Evolutionary conservation across 92 coral and sea anemone species (phyloP).

Genomic region (Palythoa grandis): DNA sequence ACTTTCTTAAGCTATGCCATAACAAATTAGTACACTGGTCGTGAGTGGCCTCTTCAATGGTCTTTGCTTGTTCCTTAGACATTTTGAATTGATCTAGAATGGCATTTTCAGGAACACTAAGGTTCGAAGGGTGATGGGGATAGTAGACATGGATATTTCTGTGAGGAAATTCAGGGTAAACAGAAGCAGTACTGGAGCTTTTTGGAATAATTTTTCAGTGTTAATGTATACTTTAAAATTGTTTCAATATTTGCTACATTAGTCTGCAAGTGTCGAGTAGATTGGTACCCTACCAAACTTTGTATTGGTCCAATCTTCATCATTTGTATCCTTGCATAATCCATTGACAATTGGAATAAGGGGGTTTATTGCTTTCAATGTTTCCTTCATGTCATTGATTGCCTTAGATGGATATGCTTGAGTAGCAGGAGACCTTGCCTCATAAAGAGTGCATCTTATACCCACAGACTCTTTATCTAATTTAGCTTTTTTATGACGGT

Average conservation of each 20-base stretch:
- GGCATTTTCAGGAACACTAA: slow-evolving; percentile 42
- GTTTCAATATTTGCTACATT: slow-evolving; percentile 60
- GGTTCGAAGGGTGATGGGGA: slow-evolving; percentile 26
- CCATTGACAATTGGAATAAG: too few relatives aligned
- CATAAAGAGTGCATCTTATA: too few relatives aligned
- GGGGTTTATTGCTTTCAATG: too few relatives aligned
- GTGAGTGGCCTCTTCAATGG: slow-evolving; percentile 53
- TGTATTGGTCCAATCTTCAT: background rate
- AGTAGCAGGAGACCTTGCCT: too few relatives aligned
- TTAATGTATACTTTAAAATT: too few relatives aligned
- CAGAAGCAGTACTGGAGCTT: background rate
- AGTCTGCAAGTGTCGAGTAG: slow-evolving; percentile 45
- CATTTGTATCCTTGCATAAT: too few relatives aligned
- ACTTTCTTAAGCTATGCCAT: slow-evolving; percentile 49
- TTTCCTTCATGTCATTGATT: too few relatives aligned
- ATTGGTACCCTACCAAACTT: slow-evolving; percentile 47
- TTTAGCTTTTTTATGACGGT: slow-evolving; percentile 42
- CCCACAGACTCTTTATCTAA: too few relatives aligned
- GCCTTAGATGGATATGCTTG: too few relatives aligned
- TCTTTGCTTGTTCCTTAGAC: slow-evolving; percentile 47
- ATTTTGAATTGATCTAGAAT: slow-evolving; percentile 41
- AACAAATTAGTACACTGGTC: slow-evolving; percentile 47
- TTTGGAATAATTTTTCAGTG: background rate
- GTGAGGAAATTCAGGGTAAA: slow-evolving; percentile 65
- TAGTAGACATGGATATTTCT: slow-evolving; percentile 47